A percentile compares a stretch with the other conserved stretches of the same genome.
These are phyloP conservation scores for Drosophila neotestacea DNA, from an alignment of 2,888 invertebrate genomes.

Conservation along the genomic window DNA sequence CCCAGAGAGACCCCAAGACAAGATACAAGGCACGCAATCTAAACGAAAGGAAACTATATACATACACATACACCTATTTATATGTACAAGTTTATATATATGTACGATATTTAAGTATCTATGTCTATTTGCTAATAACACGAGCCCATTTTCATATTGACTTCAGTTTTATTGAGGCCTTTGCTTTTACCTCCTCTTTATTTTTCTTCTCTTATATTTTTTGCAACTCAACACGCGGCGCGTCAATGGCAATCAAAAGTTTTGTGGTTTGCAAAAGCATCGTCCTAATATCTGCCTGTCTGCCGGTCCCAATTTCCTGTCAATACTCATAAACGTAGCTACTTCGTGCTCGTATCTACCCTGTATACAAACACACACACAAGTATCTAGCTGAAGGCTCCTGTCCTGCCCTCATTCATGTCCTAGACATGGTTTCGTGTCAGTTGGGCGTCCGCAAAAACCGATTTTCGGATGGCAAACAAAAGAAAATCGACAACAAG, in stretches of 20 bases:
- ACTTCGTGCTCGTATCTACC: conserved; percentile 3
- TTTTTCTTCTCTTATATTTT: not conserved
- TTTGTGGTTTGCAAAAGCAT: conserved; percentile 53
- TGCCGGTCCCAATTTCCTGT: conserved; percentile 74
- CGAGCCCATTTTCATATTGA: conserved; percentile 52
- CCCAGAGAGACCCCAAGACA: conserved; percentile 13
- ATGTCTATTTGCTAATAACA: conserved; percentile 65
- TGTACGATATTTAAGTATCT: conserved; percentile 5
- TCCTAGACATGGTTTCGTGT: conserved; percentile 58
- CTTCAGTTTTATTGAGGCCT: conserved; percentile 36
- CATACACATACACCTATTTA: not conserved
- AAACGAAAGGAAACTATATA: conserved; percentile 26
- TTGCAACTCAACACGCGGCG: conserved; percentile 48
- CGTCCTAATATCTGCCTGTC: conserved; percentile 45
- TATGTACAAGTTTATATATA: not conserved
- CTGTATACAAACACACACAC: not conserved
- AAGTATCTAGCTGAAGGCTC: conserved; percentile 24
- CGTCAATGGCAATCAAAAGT: conserved; percentile 66
- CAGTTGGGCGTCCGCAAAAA: conserved; percentile 65
- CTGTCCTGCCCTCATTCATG: not conserved
- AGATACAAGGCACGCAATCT: conserved; percentile 31
- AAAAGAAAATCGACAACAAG: conserved; percentile 39
- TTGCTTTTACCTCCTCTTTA: conserved; percentile 10
- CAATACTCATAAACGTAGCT: conserved; percentile 62
- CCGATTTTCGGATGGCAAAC: conserved; percentile 68